Evolutionary conservation across 23 tunicate genomes (phyloP).

Genomic region (Halocynthia roretzi): DNA sequence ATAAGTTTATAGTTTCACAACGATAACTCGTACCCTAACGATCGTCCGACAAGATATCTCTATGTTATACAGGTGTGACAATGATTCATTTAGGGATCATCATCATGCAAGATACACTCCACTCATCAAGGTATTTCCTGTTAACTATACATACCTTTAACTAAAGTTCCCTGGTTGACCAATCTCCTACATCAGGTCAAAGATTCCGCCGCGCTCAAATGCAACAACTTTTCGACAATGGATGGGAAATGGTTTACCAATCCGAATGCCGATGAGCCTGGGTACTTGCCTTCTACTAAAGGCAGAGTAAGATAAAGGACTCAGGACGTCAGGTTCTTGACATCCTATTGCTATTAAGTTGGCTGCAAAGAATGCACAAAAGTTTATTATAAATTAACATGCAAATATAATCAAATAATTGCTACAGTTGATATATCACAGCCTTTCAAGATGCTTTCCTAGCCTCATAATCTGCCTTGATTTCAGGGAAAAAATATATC

Average conservation of each 20-base stretch:
- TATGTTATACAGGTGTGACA: constrained; percentile 20
- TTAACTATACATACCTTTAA: too few relatives aligned
- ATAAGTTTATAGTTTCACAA: not conserved
- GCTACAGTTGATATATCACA: too few relatives aligned
- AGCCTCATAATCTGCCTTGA: too few relatives aligned
- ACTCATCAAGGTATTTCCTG: constrained; percentile 23
- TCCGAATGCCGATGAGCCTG: constrained; percentile 2
- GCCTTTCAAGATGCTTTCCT: too few relatives aligned
- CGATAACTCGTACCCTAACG: not conserved
- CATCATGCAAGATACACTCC: constrained; percentile 67
- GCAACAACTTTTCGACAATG: constrained; percentile 35
- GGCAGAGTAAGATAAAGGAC: too few relatives aligned
- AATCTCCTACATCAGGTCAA: constrained; percentile 44
- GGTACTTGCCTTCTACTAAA: too few relatives aligned
- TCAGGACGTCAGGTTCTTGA: too few relatives aligned
- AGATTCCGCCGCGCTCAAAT: constrained; percentile 47
- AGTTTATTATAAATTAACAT: too few relatives aligned
- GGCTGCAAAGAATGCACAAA: too few relatives aligned
- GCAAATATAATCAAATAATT: too few relatives aligned
- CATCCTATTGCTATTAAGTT: too few relatives aligned
- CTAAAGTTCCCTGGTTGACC: not conserved
- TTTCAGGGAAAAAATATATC: too few relatives aligned
- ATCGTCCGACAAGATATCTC: not conserved
- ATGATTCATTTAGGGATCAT: constrained; percentile 60
- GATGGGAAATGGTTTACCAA: constrained; percentile 68